These are phyloP conservation scores for Salvator merianae DNA, from an alignment of 2,113 vertebrate genomes.

Conservation along the genomic window DNA sequence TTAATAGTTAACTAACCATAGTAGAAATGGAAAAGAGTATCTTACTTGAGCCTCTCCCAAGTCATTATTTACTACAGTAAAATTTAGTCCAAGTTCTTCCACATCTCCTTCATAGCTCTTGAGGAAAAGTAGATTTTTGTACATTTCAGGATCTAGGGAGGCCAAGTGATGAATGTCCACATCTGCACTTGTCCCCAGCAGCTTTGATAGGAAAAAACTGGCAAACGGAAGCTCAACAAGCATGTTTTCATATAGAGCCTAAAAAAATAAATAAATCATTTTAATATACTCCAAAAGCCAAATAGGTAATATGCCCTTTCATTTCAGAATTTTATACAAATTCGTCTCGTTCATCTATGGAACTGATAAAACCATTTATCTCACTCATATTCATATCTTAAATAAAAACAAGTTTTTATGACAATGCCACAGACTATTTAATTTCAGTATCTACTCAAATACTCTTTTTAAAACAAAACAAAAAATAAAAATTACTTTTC, in stretches of 20 bases:
- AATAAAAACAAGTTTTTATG: neutral
- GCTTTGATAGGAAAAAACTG: conserved; percentile 97
- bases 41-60: conserved; percentile 94
- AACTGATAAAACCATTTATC: neutral
- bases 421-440: too few species aligned
- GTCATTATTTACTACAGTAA: conserved; percentile 97
- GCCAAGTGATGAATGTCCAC: conserved; percentile 98
- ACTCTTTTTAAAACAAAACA: neutral
- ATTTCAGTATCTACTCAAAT: neutral
- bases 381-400: neutral
- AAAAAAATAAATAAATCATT: conserved; percentile 39
- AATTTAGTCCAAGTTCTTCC: conserved; percentile 97
- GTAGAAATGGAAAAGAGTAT: neutral
- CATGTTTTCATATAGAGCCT: conserved; percentile 99
- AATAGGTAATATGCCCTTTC: neutral
- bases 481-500: neutral
- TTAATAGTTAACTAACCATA: conserved; percentile 65
- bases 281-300: neutral
- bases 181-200: conserved; percentile 94
- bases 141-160: conserved; percentile 96
- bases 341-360: neutral
- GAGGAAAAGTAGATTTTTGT: conserved; percentile 95
- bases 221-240: conserved; percentile 97
- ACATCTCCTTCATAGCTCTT: conserved; percentile 97
- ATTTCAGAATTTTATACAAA: neutral